Evolutionary conservation across 1,140 invertebrate genomes (phyloP).

Genomic region (Atta colombica): DNA sequence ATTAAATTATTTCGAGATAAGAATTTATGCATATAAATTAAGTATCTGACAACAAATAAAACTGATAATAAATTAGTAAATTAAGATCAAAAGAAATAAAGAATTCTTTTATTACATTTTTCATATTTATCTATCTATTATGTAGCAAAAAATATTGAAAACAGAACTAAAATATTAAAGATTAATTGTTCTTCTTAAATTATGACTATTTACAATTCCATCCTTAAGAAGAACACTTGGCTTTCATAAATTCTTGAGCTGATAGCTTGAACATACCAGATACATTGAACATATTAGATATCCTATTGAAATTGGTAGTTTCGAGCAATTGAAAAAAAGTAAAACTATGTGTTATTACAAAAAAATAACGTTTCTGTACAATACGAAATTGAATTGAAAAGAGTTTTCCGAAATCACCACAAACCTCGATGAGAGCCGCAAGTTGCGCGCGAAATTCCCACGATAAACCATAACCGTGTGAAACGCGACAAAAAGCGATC

Average conservation of each 20-base stretch:
- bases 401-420: slow-evolving; percentile 28
- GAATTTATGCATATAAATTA: background rate
- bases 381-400: slow-evolving; percentile 11
- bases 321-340: slow-evolving; percentile 13
- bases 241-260: background rate
- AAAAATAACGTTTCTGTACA: slow-evolving; percentile 21
- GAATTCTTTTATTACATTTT: background rate
- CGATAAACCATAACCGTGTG: slow-evolving; percentile 46
- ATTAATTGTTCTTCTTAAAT: background rate
- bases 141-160: background rate
- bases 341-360: slow-evolving; percentile 10
- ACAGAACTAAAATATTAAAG: background rate
- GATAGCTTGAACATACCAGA: background rate
- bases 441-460: slow-evolving; percentile 43
- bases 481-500: slow-evolving; percentile 20
- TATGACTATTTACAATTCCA: background rate
- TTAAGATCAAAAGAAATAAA: background rate
- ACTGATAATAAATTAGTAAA: background rate
- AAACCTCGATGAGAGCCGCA: slow-evolving; percentile 40
- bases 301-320: background rate
- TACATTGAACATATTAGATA: background rate
- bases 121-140: background rate
- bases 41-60: background rate
- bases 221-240: background rate
- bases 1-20: background rate